phyloP scores from a whole-genome alignment of 1,140 invertebrate genomes.

The Anastrepha ludens region DNA sequence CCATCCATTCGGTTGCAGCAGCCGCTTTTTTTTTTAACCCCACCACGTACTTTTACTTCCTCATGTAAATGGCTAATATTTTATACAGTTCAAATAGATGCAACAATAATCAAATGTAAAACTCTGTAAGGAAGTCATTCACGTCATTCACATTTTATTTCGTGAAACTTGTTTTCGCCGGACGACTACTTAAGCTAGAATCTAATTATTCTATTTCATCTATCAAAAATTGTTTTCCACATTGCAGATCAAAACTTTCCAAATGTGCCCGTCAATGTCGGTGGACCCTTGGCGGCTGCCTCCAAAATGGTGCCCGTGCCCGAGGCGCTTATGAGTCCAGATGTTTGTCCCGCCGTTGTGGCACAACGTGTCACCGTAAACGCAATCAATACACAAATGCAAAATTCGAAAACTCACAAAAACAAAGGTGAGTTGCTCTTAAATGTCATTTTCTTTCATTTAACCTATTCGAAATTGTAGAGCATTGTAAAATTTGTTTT shows the following conservation, averaged over 20 bases:
- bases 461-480: not conserved
- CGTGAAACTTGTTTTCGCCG: no score
- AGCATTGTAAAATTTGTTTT: not conserved
- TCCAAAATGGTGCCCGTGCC: constrained; percentile 90
- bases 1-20: no score
- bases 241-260: constrained; percentile 39
- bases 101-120: no score
- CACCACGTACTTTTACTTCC: no score
- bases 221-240: not conserved
- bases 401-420: constrained; percentile 69
- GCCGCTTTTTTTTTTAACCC: no score
- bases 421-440: constrained; percentile 67
- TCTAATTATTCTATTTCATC: not conserved
- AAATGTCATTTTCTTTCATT: constrained; percentile 9
- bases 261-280: constrained; percentile 54
- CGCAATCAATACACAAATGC: constrained; percentile 67
- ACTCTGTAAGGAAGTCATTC: no score
- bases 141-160: no score
- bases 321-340: constrained; percentile 89
- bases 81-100: no score
- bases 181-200: no score
- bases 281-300: constrained; percentile 82
- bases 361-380: constrained; percentile 67
- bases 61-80: no score
- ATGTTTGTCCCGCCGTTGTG: constrained; percentile 79